Evolutionary conservation across 2,113 vertebrate genomes (phyloP).

Genomic region (Cheilinus undulatus): DNA sequence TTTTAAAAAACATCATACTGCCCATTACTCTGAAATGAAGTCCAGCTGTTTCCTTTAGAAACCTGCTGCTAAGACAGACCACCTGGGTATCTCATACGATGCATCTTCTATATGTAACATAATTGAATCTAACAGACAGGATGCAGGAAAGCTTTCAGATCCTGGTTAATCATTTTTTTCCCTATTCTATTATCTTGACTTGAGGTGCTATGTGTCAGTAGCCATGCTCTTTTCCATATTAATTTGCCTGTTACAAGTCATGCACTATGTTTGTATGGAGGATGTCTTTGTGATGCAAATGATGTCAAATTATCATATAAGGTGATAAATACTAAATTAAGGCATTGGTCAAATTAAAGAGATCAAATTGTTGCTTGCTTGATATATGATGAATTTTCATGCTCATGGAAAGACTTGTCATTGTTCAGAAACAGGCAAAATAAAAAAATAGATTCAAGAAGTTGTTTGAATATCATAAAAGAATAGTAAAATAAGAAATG

Average conservation of each 20-base stretch:
- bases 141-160: slow-evolving; percentile 11
- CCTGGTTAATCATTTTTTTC: slow-evolving; percentile 3
- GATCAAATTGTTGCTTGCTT: slow-evolving; percentile 9
- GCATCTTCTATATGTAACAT: background rate
- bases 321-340: slow-evolving; percentile 1
- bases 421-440: slow-evolving; percentile 17
- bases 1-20: slow-evolving; percentile 27
- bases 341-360: slow-evolving; percentile 13
- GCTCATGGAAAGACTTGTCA: too few species aligned
- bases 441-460: slow-evolving; percentile 18
- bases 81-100: slow-evolving; percentile 18
- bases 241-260: background rate
- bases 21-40: slow-evolving; percentile 15
- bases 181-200: slow-evolving; percentile 17
- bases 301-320: background rate
- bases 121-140: slow-evolving; percentile 12
- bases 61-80: background rate
- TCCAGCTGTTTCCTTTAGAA: slow-evolving; percentile 26
- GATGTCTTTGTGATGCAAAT: background rate
- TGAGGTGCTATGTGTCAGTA: background rate
- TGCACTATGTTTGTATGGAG: slow-evolving; percentile 3
- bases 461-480: slow-evolving; percentile 29
- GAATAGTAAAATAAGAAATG: slow-evolving; percentile 13
- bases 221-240: background rate
- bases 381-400: too few species aligned